Percentiles rank a stretch among this genome's conserved stretches.
Evolutionary conservation across 2,888 invertebrate genomes (phyloP).

Genomic region (Rhagium mordax): DNA sequence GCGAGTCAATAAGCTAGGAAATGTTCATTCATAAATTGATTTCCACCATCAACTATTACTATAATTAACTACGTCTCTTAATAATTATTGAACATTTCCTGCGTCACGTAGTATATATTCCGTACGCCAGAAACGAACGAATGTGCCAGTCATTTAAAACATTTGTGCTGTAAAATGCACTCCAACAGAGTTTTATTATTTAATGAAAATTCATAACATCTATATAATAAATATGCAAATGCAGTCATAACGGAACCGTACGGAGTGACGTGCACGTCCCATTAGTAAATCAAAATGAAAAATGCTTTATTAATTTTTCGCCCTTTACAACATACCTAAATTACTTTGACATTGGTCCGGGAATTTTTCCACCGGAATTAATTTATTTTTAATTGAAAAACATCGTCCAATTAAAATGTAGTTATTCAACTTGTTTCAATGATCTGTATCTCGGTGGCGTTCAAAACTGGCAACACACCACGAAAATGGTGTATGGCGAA

Average conservation of each 20-base stretch:
- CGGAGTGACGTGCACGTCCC: constrained; percentile 8
- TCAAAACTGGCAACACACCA: too few relatives aligned
- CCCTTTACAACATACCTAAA: background rate
- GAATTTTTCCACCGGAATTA: background rate
- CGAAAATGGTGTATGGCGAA: too few relatives aligned
- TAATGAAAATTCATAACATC: constrained; percentile 29
- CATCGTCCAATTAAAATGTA: background rate
- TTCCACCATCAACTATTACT: too few relatives aligned
- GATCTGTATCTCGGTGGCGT: background rate
- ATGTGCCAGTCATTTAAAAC: background rate
- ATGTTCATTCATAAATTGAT: too few relatives aligned
- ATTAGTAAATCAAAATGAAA: constrained; percentile 29
- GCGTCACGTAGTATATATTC: too few relatives aligned
- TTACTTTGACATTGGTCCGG: background rate
- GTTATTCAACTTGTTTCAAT: background rate
- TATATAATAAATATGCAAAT: constrained; percentile 28
- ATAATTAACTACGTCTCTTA: too few relatives aligned
- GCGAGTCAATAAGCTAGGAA: too few relatives aligned
- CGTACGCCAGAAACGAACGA: background rate
- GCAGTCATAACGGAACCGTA: constrained; percentile 6
- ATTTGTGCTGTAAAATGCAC: background rate
- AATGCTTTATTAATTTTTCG: constrained; percentile 10
- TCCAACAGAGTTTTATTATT: background rate
- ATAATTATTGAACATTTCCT: too few relatives aligned
- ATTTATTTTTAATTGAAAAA: constrained; percentile 9